Percentiles rank a stretch among this genome's conserved stretches.
phyloP scores from a whole-genome alignment of 2,797 vertebrate species.

The Allochrocebus solatus region DNA sequence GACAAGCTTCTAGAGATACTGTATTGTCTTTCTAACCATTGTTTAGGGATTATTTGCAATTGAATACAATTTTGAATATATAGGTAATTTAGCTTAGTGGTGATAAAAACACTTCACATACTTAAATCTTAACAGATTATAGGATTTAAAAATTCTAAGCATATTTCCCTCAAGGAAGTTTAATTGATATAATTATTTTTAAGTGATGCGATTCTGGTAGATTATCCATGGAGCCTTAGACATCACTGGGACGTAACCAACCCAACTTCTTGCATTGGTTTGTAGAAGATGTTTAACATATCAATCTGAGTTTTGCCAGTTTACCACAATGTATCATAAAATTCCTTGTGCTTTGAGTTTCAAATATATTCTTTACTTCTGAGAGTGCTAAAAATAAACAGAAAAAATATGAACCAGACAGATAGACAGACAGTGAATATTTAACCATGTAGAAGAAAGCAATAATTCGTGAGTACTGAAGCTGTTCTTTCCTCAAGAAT shows the following conservation, averaged over 20 bases:
- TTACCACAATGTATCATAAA: conserved; percentile 67
- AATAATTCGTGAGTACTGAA: conserved; percentile 67
- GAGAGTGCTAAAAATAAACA: conserved; percentile 59
- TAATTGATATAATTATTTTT: conserved; percentile 52
- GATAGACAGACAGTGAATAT: conserved; percentile 66
- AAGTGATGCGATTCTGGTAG: background rate
- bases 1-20: background rate
- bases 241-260: background rate
- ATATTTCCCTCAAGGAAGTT: conserved; percentile 36
- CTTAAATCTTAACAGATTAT: background rate
- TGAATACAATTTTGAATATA: background rate
- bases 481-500: conserved; percentile 62
- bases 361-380: conserved; percentile 70
- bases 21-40: background rate
- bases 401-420: conserved; percentile 70
- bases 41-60: background rate
- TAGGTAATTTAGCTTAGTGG: background rate
- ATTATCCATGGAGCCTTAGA: background rate
- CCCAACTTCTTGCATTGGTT: background rate
- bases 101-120: background rate
- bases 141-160: background rate
- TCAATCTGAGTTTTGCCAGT: conserved; percentile 33
- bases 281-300: conserved; percentile 55
- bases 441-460: conserved; percentile 70
- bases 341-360: conserved; percentile 57